Conservation (phyloP, 2,888 invertebrate genomes). For the Anthophora plumipes region DNA sequence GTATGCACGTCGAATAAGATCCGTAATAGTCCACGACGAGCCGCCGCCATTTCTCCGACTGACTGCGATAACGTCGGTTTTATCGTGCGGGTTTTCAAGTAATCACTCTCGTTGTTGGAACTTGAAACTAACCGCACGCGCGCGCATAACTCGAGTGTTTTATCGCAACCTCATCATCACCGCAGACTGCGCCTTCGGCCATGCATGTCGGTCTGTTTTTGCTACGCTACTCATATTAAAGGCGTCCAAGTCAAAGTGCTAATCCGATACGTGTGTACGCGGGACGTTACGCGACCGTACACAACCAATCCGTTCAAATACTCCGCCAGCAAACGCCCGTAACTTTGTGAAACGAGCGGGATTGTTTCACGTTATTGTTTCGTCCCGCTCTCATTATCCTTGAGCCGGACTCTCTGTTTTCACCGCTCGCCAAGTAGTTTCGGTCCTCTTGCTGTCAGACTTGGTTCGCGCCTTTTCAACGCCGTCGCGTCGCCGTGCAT, state of each 20-base stretch:
- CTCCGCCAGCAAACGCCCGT: neutral
- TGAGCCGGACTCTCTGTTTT: slow-evolving; percentile 28
- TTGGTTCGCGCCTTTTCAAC: neutral
- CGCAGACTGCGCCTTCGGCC: slow-evolving; percentile 70
- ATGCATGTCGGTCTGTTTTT: slow-evolving; percentile 71
- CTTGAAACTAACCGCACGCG: slow-evolving; percentile 70
- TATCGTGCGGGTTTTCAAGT: slow-evolving; percentile 64
- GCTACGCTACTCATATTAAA: slow-evolving; percentile 61
- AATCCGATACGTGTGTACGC: slow-evolving; percentile 68
- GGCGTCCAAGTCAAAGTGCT: slow-evolving; percentile 65
- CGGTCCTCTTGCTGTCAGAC: slow-evolving; percentile 38
- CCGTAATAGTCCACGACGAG: neutral
- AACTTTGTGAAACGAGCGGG: slow-evolving; percentile 29
- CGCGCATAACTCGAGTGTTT: slow-evolving; percentile 74
- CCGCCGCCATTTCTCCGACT: slow-evolving; percentile 32
- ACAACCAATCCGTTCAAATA: slow-evolving; percentile 58
- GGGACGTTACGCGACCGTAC: slow-evolving; percentile 21
- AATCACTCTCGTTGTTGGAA: slow-evolving; percentile 68
- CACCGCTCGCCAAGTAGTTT: slow-evolving; percentile 38
- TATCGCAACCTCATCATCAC: slow-evolving; percentile 72
- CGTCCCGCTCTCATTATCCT: slow-evolving; percentile 29
- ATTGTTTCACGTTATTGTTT: slow-evolving; percentile 27
- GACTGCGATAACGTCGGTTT: slow-evolving; percentile 29
- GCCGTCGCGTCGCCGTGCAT: neutral
- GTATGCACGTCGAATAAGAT: neutral